Conservation (phyloP, 2,797 vertebrate genomes). For the Semaprochilodus insignis region DNA sequence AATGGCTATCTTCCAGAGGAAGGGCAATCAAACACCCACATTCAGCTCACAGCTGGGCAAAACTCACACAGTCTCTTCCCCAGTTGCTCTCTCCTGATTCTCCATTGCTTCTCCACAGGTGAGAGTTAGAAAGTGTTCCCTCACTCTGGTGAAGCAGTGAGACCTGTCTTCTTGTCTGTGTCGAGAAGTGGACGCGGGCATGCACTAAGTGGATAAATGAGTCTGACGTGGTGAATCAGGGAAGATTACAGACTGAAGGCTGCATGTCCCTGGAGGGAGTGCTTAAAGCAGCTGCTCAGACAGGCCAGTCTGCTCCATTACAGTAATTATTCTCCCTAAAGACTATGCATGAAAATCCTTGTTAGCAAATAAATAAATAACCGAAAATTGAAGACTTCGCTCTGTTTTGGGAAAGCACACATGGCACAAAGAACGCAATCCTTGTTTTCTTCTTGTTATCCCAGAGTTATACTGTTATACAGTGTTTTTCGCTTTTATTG, state of each 20-base stretch:
- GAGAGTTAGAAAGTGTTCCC: slow-evolving; percentile 70
- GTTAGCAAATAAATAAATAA: background rate
- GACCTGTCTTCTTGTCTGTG: slow-evolving; percentile 6
- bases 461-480: background rate
- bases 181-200: slow-evolving; percentile 67
- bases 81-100: background rate
- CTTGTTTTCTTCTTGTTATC: background rate
- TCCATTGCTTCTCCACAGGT: slow-evolving; percentile 60
- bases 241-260: slow-evolving; percentile 71
- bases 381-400: slow-evolving; percentile 45
- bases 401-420: slow-evolving; percentile 21
- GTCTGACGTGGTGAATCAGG: slow-evolving; percentile 74
- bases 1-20: background rate
- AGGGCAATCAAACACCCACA: background rate
- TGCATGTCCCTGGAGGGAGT: slow-evolving; percentile 63
- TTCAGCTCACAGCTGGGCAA: background rate
- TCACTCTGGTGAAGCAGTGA: slow-evolving; percentile 59
- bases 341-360: slow-evolving; percentile 31
- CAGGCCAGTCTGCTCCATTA: slow-evolving; percentile 61
- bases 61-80: background rate
- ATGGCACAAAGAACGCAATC: slow-evolving; percentile 5
- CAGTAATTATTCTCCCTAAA: slow-evolving; percentile 68
- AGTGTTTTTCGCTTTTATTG: slow-evolving; percentile 12
- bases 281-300: slow-evolving; percentile 71
- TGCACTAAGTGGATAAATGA: slow-evolving; percentile 74